phyloP scores from a whole-genome alignment of 2,888 invertebrate species.

The Drosophila pullipes region DNA sequence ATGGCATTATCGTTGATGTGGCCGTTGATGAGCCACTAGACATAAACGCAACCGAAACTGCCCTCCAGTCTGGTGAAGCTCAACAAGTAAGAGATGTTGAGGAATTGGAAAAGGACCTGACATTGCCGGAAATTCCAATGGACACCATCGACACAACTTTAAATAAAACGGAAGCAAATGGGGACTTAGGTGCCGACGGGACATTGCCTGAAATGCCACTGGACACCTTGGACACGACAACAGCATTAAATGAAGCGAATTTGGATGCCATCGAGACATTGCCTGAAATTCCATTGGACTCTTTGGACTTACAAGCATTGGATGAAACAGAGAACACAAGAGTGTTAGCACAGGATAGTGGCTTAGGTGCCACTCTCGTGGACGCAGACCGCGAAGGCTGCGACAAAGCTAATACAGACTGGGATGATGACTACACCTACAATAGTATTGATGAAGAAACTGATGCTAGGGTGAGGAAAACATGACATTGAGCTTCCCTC shows the following conservation, averaged over 20 bases:
- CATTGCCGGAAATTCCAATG: not conserved
- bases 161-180: not conserved
- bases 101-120: not conserved
- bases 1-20: constrained; percentile 21
- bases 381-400: not conserved
- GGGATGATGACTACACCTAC: constrained; percentile 7
- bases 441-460: constrained; percentile 47
- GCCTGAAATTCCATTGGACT: not conserved
- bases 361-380: not conserved
- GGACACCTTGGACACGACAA: not conserved
- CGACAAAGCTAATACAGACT: constrained; percentile 1
- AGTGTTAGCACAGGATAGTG: not conserved
- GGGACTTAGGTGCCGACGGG: not conserved
- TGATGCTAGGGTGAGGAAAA: constrained; percentile 37
- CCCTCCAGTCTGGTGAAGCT: not conserved
- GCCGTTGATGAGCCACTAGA: not conserved
- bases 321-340: not conserved
- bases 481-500: too few species aligned
- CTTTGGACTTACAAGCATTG: not conserved
- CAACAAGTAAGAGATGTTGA: constrained; percentile 11
- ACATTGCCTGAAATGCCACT: not conserved
- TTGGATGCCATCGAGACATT: not conserved
- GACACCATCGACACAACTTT: constrained; percentile 5
- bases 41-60: not conserved
- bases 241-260: not conserved